Evolutionary conservation across 2,113 vertebrate species (phyloP), one percentile per base, ranked within the genome.

Genomic region (Microcebus ravelobensis): DNA sequence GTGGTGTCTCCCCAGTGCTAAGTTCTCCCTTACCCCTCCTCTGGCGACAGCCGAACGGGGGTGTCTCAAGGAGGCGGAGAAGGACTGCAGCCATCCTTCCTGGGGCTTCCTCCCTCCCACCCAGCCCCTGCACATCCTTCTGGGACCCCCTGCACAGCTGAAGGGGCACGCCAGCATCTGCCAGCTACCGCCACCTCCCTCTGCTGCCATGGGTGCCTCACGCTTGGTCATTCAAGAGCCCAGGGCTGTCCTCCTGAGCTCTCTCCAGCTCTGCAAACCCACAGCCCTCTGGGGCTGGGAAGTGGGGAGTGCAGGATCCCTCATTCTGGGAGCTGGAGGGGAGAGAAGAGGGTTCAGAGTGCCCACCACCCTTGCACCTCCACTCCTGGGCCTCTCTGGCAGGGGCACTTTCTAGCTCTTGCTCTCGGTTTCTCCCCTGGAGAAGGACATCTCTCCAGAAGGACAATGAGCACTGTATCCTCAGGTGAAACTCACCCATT

Each of bases 161-260:
- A 90, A 45, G 57, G 15, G 80, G 36, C 34, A 67, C 39, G 8
- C 23, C n/a, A 8, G 59, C 0, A 0, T 42, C 61, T 13, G 4
- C 55, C 27, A n/a, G 45, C 34, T 57, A 34, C 0, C 0, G 8
- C 17, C 0, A 0, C 45, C 52, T 68, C 34, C 73, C 50, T 71
- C 27, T 23, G 34, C 67, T 39, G 45, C 6, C 7, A 25, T 14
- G 36, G 17, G 68, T 18, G 14, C 67, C 45, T 50, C 8, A 23
- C 0, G 1, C 20, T 61, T 13, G 36, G 3, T 0, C 36, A 18
- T 48, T 85, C 18, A 20, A 42, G 45, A 90, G 36, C 45, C 27
- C 15, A 36, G 50, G 18, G 67, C 31, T 73, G 36, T 17, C 52
- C n/a, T n/a, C 27, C 70, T 21, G 55, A 20, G 61, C 5, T 68